Evolutionary conservation across 2,113 vertebrate species (phyloP).

Genomic region (Eudyptes chrysolophus): DNA sequence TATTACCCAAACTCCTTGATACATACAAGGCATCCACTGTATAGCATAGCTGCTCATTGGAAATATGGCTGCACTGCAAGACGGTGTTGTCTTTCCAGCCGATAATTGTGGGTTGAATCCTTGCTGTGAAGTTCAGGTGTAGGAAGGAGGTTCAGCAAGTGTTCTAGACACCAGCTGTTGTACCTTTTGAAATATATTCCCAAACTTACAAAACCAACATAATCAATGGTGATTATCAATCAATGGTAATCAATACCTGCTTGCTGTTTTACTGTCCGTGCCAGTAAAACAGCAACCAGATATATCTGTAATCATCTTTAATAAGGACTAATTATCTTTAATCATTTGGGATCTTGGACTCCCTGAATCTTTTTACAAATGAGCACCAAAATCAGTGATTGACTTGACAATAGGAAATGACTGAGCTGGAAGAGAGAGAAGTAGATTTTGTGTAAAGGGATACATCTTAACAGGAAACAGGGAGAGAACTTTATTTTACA

Average conservation of each 20-base stretch:
- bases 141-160: not conserved
- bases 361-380: not conserved
- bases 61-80: not conserved
- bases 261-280: not conserved
- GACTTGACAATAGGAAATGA: not conserved
- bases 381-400: not conserved
- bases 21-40: not conserved
- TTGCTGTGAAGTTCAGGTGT: not conserved
- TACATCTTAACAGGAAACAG: not conserved
- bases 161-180: not conserved
- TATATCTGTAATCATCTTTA: not conserved
- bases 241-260: not conserved
- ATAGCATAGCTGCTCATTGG: not conserved
- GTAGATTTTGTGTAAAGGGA: not conserved
- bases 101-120: not conserved
- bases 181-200: not conserved
- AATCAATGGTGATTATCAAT: not conserved
- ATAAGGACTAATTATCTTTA: not conserved
- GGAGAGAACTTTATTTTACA: not conserved
- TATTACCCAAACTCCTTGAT: not conserved
- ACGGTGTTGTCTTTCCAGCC: not conserved
- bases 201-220: not conserved
- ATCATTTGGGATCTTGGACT: not conserved
- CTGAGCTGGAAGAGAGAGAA: not conserved
- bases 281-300: not conserved